Evolutionary conservation across 92 coral and sea anemone genomes (phyloP).

Genomic region (Paramuricea clavata): DNA sequence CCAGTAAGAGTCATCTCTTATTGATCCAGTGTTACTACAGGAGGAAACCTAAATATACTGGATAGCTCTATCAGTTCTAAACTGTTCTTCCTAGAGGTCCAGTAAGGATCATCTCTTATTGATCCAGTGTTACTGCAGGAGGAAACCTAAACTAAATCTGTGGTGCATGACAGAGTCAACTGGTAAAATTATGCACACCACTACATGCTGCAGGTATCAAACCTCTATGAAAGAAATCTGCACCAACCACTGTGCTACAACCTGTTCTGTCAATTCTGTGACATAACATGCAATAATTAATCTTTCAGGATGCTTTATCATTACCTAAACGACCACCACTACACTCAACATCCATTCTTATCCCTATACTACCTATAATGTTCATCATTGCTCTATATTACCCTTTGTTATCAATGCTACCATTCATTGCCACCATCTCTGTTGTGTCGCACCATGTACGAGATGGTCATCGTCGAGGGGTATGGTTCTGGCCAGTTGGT

Average conservation of each 20-base stretch:
- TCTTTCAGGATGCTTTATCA: slow-evolving; percentile 78
- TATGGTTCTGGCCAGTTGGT: slow-evolving; percentile 98
- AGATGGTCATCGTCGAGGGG: slow-evolving; percentile 87
- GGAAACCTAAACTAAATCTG: no score
- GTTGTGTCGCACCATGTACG: slow-evolving; percentile 90
- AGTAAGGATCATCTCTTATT: no score
- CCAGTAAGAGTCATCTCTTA: no score
- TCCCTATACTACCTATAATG: slow-evolving; percentile 67
- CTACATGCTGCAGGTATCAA: no score
- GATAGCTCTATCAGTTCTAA: no score
- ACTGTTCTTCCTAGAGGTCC: no score
- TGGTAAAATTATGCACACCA: no score
- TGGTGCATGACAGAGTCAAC: no score
- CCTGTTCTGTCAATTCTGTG: background rate
- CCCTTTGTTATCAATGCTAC: slow-evolving; percentile 57
- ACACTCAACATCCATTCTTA: slow-evolving; percentile 82
- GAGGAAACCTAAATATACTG: no score
- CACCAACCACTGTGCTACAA: background rate
- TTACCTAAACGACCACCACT: slow-evolving; percentile 78
- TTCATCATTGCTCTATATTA: slow-evolving; percentile 12
- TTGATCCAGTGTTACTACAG: no score
- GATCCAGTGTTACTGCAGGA: no score
- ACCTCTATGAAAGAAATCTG: no score
- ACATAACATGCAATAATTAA: background rate
- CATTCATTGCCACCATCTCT: slow-evolving; percentile 79